These are phyloP conservation scores for Drosophila insularis DNA, from an alignment of 1,140 invertebrate genomes.

Conservation along the genomic window DNA sequence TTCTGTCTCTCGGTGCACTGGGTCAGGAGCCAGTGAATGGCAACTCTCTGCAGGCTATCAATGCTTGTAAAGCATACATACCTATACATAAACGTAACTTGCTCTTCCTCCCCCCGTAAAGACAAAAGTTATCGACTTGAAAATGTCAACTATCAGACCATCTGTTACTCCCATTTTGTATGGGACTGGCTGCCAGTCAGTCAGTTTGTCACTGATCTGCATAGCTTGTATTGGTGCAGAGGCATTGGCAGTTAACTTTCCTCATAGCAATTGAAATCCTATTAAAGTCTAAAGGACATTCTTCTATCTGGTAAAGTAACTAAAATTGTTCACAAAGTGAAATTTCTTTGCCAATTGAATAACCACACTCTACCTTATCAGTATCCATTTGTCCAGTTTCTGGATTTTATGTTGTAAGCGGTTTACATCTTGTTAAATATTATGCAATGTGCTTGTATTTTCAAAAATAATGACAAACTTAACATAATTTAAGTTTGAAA, in stretches of 20 bases:
- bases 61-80: conserved; percentile 12
- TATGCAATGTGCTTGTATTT: too few relatives aligned
- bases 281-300: not conserved
- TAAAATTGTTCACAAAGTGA: not conserved
- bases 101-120: not conserved
- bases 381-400: too few relatives aligned
- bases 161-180: not conserved
- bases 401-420: too few relatives aligned
- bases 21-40: conserved; percentile 11
- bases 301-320: not conserved
- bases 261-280: not conserved
- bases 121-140: not conserved
- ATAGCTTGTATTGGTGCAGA: not conserved
- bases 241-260: not conserved
- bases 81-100: not conserved
- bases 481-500: too few relatives aligned
- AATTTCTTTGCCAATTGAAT: not conserved
- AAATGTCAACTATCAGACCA: conserved; percentile 28
- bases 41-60: conserved; percentile 27
- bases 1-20: not conserved
- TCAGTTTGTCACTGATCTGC: not conserved
- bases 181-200: too few relatives aligned
- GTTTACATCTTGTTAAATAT: too few relatives aligned
- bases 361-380: not conserved
- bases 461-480: too few relatives aligned